Base-by-base conservation (phyloP, 2,797 vertebrate species). In the Myotis pilosus region DNA sequence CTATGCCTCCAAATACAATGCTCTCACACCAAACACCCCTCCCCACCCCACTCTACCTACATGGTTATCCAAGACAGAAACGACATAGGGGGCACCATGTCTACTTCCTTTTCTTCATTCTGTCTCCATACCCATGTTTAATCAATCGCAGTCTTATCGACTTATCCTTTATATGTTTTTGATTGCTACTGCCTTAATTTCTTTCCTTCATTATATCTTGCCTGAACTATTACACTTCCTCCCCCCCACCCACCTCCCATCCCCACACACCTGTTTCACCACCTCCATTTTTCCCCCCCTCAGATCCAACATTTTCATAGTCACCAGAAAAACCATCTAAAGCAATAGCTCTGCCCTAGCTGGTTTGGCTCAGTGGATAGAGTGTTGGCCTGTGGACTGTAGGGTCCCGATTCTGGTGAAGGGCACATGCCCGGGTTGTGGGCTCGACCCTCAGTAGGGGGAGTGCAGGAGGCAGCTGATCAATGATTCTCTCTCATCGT, bases 21-120 rank as follows among this genome's bases (percentile, higher is more conserved):
- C 16, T 80, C 64, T 82, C n/a, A n/a, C 8, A 10, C 12, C 6
- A 23, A 38, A 25, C 22, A 79, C 36, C 4, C 28, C 1, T 2
- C 51, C 30, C 20, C 28, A 20, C 25, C 51, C 10, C 3, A 28
- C 25, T 17, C 64, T 9, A 17, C 60, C 10, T 19, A 15, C 33
- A 30, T 38, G 11, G 23, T 62, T 74, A 30, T 57, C 44, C 22
- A 60, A 71, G 79, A 71, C 16, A 55, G 60, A 78, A 15, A 60
- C 3, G 1, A 38, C 8, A 3, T 22, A 36, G 41, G n/a, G 15
- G 36, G 25, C 8, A 60, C 33, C 16, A 0, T 0, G 12, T 41
- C 23, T 19, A 22, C 22, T 78, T 11, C 4, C 19, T 62, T 72
- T 60, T 62, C 64, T 38, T 84, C 17, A 8, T 87, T 87, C 64